Evolutionary conservation across 2,113 vertebrate genomes (phyloP).

Genomic region (Phylloscopus trochilus): DNA sequence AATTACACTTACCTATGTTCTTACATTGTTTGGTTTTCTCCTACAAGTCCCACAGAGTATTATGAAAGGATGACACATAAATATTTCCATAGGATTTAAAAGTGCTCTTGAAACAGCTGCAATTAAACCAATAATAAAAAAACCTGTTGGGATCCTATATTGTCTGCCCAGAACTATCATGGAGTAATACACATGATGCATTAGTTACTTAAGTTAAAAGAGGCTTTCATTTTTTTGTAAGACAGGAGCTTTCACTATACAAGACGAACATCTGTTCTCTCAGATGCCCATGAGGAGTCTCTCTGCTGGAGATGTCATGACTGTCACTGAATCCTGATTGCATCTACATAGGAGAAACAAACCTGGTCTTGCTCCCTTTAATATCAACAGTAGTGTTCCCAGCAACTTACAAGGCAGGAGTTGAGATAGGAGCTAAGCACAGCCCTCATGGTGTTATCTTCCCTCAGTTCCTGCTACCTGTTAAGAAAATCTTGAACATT

Average conservation of each 20-base stretch:
- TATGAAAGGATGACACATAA: neutral
- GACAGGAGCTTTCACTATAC: neutral
- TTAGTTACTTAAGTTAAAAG: neutral
- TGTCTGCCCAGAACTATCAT: neutral
- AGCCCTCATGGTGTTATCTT: neutral
- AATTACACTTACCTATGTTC: neutral
- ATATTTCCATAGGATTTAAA: neutral
- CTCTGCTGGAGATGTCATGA: neutral
- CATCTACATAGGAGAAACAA: neutral
- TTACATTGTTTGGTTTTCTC: neutral
- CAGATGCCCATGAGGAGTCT: neutral
- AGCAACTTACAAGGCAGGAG: neutral
- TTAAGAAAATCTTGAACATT: neutral
- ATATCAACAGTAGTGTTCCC: fast-evolving
- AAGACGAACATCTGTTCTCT: neutral
- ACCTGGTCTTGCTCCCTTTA: neutral
- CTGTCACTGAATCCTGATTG: neutral
- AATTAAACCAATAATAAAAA: neutral
- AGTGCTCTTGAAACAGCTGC: neutral
- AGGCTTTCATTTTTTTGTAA: neutral
- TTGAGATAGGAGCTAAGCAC: neutral
- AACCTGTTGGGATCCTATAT: neutral
- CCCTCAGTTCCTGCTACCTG: neutral
- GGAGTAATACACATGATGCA: fast-evolving
- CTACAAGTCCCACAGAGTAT: neutral